Base-by-base conservation (phyloP, 1,140 invertebrate species). In the Penaeus vannamei region DNA sequence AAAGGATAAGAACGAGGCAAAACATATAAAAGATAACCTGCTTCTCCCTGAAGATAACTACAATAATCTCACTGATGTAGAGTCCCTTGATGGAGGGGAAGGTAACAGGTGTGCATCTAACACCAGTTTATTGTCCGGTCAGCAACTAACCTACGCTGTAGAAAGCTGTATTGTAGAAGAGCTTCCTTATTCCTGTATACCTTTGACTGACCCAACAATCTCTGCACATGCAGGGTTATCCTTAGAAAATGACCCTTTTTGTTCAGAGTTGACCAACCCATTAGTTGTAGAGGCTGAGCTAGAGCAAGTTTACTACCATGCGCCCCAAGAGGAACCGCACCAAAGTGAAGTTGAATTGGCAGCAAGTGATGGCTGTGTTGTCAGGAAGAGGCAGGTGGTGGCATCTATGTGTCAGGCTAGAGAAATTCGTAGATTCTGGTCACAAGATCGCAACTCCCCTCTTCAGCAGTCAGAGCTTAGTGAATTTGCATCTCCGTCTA, bases 81-180 rank as follows among this genome's bases (percentile, higher is more conserved):
- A 91, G 36, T 91, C 91, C 66, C 89, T 91, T 69, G 89, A 88
- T 89, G 91, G 86, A 85, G 89, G 87, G 83, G 91, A 90, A 86
- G 91, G 89, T 88, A 90, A 90, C 91, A 91, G 91, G 91, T 91
- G 89, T 91, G 91, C 83, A 90, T 84, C 90, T 90, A 90, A 90
- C 90, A 77, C 53, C 64, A 23, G 20, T 87, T 87, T 90, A 61
- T 87, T 72, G 83, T 90, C 88, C 61, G 77, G 83, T 81, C 77
- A 69, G 88, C 88, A 77, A 90, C 88, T 90, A 90, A 90, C 88
- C 66, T n/a, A 64, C 80, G 85, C 85, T 81, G 87, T 89, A 89
- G 87, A 89, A 53, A 84, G 60, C 81, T 84, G 87, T 89, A 64
- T 29, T 80, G 85, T 86, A 86, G 85, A 80, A 83, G 80, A 89